Percentiles rank a stretch among this genome's conserved stretches.
Conservation (phyloP, 2,888 invertebrate genomes). For the Clanis bilineata region DNA sequence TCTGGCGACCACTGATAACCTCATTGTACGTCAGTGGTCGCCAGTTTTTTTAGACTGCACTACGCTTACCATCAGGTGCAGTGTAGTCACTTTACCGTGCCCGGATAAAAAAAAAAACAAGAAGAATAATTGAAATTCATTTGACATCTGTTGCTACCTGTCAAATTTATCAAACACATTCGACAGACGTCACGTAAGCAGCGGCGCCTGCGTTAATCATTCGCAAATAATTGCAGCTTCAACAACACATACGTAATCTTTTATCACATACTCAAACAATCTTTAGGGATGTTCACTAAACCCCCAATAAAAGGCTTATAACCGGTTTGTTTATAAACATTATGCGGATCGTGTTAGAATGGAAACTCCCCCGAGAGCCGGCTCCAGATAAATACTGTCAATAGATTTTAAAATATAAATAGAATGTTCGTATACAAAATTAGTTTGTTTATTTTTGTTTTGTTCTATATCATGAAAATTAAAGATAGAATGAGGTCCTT, state of each 20-base stretch:
- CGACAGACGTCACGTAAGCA: not conserved
- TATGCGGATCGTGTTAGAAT: conserved; percentile 8
- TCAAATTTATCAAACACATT: not conserved
- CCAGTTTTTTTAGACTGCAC: too few species aligned
- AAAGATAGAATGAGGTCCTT: too few species aligned
- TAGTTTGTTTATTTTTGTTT: not conserved
- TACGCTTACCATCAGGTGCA: too few species aligned
- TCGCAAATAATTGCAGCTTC: not conserved
- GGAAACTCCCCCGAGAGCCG: conserved; percentile 15
- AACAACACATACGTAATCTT: not conserved
- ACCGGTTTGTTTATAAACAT: conserved; percentile 14
- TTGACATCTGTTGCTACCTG: not conserved
- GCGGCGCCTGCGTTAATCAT: not conserved
- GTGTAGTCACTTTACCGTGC: too few species aligned
- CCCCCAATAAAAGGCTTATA: conserved; percentile 14
- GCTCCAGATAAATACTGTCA: not conserved
- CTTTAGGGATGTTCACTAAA: not conserved
- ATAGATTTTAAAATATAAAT: conserved; percentile 21
- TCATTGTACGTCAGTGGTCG: too few species aligned
- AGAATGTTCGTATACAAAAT: not conserved
- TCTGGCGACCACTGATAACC: too few species aligned
- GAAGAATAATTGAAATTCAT: too few species aligned
- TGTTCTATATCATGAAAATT: not conserved
- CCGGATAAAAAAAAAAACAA: too few species aligned
- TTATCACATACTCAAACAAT: conserved; percentile 5